Evolutionary conservation across 2,797 vertebrate genomes (phyloP), one percentile per base, ranked within the genome.

Genomic region (Natrix natrix): DNA sequence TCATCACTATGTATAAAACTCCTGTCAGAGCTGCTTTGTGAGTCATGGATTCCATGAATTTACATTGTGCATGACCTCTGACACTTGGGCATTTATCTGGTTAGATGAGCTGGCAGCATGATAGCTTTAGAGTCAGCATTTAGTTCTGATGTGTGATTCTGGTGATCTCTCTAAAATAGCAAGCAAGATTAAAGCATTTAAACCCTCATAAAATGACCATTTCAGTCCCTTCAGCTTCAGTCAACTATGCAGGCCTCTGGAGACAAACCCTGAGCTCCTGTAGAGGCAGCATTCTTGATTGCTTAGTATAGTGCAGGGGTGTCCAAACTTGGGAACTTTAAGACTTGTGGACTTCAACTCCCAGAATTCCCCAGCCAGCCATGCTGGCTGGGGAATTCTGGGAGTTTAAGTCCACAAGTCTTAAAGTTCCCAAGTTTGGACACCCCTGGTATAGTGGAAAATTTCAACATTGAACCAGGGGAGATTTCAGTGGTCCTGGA

Each of bases 11-110:
- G 88, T 94, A 48, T 92, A 87, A 95, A 95, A 95, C 69, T 55
- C 92, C 94, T 96, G 91, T 95, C 94, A 94, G 12, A 92, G 37
- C 92, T 95, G 91, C 59, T 92, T 95, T 95, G 92, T 95, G 95
- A 96, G 56, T 96, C 94, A 95, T 37, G 83, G 90, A 89, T 69
- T 88, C 74, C 37, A 90, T 92, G 94, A 92, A 57, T 95, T 95
- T 86, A 95, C 95, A 94, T 92, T 86, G 89, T 87, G 37, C 95
- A 66, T 96, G 95, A 95, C 94, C 96, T 96, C 66, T 96, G 95
- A 95, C 91, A 92, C 43, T 56, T n/a, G 56, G 87, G n/a, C 87
- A 90, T 78, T 93, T 94, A 86, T 87, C 32, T 63, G 94, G n/a
- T 92, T 28, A n/a, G 93, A 0, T 78, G 86, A 93, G 87, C 93